A percentile compares a stretch with the other conserved stretches of the same genome.
Conservation (phyloP, 2,113 vertebrate genomes). For the Microcebus griseorufus region DNA sequence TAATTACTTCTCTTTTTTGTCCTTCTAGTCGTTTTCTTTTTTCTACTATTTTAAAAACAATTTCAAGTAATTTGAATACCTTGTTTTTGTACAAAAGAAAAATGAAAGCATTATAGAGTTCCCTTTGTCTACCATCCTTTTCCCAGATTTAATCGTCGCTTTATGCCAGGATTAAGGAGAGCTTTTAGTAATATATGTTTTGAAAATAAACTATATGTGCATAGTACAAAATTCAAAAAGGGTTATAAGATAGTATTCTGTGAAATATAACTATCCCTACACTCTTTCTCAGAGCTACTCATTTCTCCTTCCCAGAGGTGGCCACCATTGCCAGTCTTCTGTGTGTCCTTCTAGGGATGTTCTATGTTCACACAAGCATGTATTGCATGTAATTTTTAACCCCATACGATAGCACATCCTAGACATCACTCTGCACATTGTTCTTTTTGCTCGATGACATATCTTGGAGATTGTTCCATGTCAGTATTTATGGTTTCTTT, state of each 20-base stretch:
- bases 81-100: not conserved
- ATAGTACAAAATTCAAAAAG: not conserved
- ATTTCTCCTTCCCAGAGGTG: not conserved
- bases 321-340: not conserved
- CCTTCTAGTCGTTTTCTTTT: not conserved
- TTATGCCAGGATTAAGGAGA: not conserved
- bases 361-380: not conserved
- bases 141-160: not conserved
- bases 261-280: not conserved
- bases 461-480: not conserved
- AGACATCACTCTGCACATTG: not conserved
- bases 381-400: not conserved
- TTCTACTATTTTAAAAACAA: not conserved
- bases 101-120: not conserved
- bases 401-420: not conserved
- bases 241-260: not conserved
- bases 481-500: not conserved
- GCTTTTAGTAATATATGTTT: not conserved
- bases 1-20: not conserved
- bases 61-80: constrained; percentile 10
- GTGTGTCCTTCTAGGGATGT: not conserved
- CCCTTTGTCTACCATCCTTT: not conserved
- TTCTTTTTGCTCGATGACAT: not conserved
- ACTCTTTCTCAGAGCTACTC: not conserved
- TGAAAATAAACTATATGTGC: not conserved